Evolutionary conservation across 2,113 vertebrate genomes (phyloP), one percentile per base, ranked within the genome.

Genomic region (Sitta europaea): DNA sequence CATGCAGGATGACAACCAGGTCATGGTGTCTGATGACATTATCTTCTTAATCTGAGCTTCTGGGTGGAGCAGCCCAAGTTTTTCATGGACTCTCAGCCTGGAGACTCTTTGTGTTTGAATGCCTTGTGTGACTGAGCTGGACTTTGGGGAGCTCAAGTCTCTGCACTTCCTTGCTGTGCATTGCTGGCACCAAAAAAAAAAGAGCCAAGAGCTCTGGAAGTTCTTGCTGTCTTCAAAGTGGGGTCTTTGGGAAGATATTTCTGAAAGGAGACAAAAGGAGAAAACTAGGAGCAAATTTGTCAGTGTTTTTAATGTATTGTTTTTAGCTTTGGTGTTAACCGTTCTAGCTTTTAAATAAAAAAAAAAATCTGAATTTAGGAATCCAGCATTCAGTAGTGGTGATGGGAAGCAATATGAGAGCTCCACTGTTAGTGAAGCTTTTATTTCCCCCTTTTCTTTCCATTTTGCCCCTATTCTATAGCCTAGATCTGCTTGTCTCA

Each of bases 1-100:
- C 80, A 99, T 99, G 99, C 99, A 99, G 95, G 99, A 99, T 1
- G 98, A 99, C 94, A 99, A 99, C 98, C 99, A 99, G 96, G 98
- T 99, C 95, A 99, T 99, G 99, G 97, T 99, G 97, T 99, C 99
- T 0, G 99, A 99, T 40, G 98, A 99, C 95, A 99, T 99, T 77
- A 66, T 99, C 96, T 99, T 99, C 98, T 98, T 99, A 83, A 99
- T 99, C 97, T 99, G 97, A 98, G 50, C 53, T 21, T 61, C 51
- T 45, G 38, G 31, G 4, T 3, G 10, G 45, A 65, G 47, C 20
- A 92, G 24, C 28, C 35, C 2, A 11, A 54, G 10, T 65, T 80
- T 58, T 36, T 78, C 0, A 0, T 7, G 38, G 67, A 40, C 66
- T 74, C 25, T 38, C 10, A 40, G 29, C 25, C 42, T 87, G 58